phyloP scores from a whole-genome alignment of 2,113 vertebrate genomes.

The Nothocercus julius region DNA sequence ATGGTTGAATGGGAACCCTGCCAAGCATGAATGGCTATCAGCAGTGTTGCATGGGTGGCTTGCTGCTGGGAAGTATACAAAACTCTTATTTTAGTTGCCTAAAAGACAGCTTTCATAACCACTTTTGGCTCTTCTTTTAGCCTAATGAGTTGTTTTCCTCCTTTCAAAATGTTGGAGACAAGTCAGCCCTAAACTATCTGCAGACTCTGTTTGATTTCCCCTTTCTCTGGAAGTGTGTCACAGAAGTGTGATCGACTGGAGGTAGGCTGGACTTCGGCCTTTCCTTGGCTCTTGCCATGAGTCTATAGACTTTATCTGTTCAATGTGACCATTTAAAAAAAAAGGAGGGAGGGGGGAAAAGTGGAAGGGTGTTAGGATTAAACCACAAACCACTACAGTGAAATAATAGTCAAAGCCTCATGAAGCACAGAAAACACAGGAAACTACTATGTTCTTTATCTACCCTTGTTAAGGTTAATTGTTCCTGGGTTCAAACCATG shows the following conservation, averaged over 20 bases:
- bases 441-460: constrained; percentile 34
- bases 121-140: constrained; percentile 9
- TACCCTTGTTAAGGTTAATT: constrained; percentile 50
- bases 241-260: neutral
- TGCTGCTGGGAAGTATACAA: neutral
- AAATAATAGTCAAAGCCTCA: constrained; percentile 55
- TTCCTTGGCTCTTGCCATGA: constrained; percentile 11
- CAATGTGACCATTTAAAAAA: neutral
- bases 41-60: neutral
- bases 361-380: neutral
- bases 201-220: neutral
- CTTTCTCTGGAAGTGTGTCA: neutral
- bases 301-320: constrained; percentile 5
- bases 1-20: neutral
- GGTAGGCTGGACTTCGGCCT: constrained; percentile 14
- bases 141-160: neutral
- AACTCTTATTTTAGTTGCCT: neutral
- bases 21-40: neutral
- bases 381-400: constrained; percentile 47
- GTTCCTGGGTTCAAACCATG: constrained; percentile 48
- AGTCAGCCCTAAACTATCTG: neutral
- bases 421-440: neutral
- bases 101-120: neutral
- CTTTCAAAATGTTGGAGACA: constrained; percentile 21
- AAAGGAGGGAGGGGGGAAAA: neutral